These are phyloP conservation scores for Clamator glandarius DNA, from an alignment of 2,797 vertebrate species.

Conservation along the genomic window DNA sequence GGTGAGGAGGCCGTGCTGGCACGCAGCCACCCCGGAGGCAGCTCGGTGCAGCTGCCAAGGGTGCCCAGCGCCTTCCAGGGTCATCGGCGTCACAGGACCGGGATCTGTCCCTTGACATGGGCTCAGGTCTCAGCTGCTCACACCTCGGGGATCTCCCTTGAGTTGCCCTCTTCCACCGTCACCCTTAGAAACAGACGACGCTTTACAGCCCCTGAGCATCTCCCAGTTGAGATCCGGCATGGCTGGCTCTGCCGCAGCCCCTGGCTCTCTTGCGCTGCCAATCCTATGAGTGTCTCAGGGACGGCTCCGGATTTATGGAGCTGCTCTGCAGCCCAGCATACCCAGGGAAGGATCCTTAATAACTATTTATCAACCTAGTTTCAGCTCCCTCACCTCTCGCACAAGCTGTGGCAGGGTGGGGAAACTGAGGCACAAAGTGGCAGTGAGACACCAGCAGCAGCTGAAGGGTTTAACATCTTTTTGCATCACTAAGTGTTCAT, in stretches of 20 bases:
- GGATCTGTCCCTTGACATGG: background rate
- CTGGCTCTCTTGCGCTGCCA: background rate
- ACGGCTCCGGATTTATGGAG: background rate
- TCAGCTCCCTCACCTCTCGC: background rate
- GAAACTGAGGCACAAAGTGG: background rate
- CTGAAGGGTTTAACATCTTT: background rate
- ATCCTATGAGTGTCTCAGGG: fast-evolving
- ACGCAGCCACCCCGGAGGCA: background rate
- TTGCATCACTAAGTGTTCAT: background rate
- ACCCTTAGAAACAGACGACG: background rate
- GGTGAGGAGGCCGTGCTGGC: background rate
- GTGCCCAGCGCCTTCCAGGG: background rate
- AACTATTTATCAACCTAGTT: background rate
- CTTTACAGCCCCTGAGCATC: background rate
- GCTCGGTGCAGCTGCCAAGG: background rate
- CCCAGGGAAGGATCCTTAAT: background rate
- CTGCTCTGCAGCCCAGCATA: background rate
- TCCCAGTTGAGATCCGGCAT: background rate
- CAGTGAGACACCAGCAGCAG: background rate
- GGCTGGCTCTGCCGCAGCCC: background rate
- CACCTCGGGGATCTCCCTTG: background rate
- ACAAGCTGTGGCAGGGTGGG: background rate
- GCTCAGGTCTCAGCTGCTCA: background rate
- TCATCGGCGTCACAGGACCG: background rate
- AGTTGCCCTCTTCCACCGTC: background rate